Evolutionary conservation across 2,888 invertebrate genomes (phyloP), one percentile per base, ranked within the genome.

Genomic region (Agrotis puta): DNA sequence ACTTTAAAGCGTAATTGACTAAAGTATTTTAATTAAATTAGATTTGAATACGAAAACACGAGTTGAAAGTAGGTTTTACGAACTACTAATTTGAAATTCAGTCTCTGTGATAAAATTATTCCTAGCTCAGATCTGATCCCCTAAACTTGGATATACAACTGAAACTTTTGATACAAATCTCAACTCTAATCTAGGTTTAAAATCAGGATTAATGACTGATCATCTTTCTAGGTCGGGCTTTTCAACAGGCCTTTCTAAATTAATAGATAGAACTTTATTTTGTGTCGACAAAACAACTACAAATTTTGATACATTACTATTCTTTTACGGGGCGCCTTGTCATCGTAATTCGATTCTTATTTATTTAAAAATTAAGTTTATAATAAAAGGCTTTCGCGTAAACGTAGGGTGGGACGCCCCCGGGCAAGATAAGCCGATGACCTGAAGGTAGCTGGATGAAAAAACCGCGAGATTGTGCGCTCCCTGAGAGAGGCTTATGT

Each of bases 1-100:
- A 64, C 20, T 78, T 75, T 64, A 43, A 24, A 64, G 27, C 45
- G 48, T 33, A 22, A 39, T 70, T 51, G 22, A 57, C 14, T 45
- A 18, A 39, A 64, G 54, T 53, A 68, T 18, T 39, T 50, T 47
- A 27, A 45, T 54, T 0, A 59, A 58, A 63, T 78, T 39, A 64
- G 53, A 50, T 39, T 54, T 18, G 39, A 59, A 50, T 57, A 59
- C 47, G n/a, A n/a, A 0, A 57, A 65, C 16, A 22, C 27, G 16
- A 51, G 48, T 39, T n/a, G 20, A 50, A 53, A 61, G 13, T 69
- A 33, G 1, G 43, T 18, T 20, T 47, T n/a, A 18, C 18, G 24
- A 48, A 74, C 27, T 58, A 13, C 39, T 11, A 39, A 39, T 65
- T 48, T 16, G 13, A 64, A 64, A 43, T 27, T 43, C 47, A 16